Evolutionary conservation across 2,888 invertebrate genomes (phyloP).

Genomic region (Herminia tarsipennalis): DNA sequence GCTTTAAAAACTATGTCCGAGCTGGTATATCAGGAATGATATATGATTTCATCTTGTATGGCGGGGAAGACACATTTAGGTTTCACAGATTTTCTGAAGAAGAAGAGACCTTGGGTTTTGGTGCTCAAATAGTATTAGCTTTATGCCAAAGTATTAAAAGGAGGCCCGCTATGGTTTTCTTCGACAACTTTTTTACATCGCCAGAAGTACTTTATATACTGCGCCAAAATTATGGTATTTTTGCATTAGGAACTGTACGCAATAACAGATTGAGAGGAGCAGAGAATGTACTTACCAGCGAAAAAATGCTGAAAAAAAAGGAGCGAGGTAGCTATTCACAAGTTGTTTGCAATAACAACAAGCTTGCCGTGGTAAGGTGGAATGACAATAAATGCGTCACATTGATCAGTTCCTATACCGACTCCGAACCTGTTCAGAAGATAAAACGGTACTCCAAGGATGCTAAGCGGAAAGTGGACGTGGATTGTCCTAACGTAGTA

Average conservation of each 20-base stretch:
- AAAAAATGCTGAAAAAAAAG: constrained; percentile 1
- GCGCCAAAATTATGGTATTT: not conserved
- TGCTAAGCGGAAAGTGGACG: constrained; percentile 32
- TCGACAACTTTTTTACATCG: constrained; percentile 7
- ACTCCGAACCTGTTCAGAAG: not conserved
- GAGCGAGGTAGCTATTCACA: not conserved
- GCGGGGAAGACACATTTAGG: constrained; percentile 16
- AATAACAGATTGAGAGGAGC: not conserved
- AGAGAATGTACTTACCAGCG: not conserved
- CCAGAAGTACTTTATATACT: not conserved
- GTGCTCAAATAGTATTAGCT: constrained; percentile 27
- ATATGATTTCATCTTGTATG: constrained; percentile 1
- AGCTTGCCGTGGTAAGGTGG: not conserved
- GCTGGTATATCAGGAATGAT: not conserved
- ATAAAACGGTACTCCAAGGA: constrained; percentile 34
- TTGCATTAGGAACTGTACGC: not conserved
- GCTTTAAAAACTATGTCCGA: too few species aligned
- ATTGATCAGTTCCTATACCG: not conserved
- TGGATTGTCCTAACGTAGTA: constrained; percentile 41
- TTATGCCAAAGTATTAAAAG: constrained; percentile 21
- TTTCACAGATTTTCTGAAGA: constrained; percentile 11
- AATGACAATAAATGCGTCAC: not conserved
- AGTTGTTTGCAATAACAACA: not conserved
- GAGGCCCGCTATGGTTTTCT: constrained; percentile 19
- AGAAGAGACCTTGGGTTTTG: constrained; percentile 28